Evolutionary conservation across 2,113 vertebrate genomes (phyloP), one percentile per base, ranked within the genome.

Genomic region (Xiphophorus hellerii): DNA sequence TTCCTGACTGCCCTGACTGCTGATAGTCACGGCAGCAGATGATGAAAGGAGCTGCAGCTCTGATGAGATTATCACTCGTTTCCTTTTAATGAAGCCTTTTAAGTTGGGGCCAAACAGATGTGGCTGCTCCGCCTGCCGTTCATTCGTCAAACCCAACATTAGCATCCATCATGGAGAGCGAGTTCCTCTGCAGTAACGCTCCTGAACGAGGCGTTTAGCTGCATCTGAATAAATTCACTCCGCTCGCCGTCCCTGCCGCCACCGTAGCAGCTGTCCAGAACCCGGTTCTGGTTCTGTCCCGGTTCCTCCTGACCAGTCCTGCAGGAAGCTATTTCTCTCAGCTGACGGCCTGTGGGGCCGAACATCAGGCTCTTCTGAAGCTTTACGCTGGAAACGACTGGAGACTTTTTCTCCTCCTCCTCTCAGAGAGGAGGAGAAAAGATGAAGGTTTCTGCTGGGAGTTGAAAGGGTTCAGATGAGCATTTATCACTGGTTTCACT

Each of bases 51-150:
- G 15, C 9, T 30, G 25, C 1, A 66, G 78, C 86, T 88, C 87
- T 90, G 84, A 90, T 84, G 79, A 89, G 83, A 90, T 89, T 86
- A 89, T 76, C 69, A 58, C 8, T 64, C n/a, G 39, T 78, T 80
- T 71, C 13, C 27, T 83, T 88, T 87, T 89, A 89, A 90, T 90
- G 87, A 90, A n/a, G 67, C 33, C 60, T 79, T 84, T 77, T 66
- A 73, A 78, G 68, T 62, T 2, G 5, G 15, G 63, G 48, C 4
- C 17, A 44, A 73, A 48, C 71, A 60, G 27, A 30, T n/a, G 61
- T 14, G 61, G 20, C 35, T 42, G 14, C 31, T 39, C 58, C 10
- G 31, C 37, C 60, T 42, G 35, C n/a, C 27, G 30, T 33, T 76
- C 33, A 3, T n/a, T 70, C 73, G 15, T 33, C 8, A 39, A 70